Evolutionary conservation across 2,113 vertebrate species (phyloP).

Genomic region (Epinephelus fuscoguttatus): DNA sequence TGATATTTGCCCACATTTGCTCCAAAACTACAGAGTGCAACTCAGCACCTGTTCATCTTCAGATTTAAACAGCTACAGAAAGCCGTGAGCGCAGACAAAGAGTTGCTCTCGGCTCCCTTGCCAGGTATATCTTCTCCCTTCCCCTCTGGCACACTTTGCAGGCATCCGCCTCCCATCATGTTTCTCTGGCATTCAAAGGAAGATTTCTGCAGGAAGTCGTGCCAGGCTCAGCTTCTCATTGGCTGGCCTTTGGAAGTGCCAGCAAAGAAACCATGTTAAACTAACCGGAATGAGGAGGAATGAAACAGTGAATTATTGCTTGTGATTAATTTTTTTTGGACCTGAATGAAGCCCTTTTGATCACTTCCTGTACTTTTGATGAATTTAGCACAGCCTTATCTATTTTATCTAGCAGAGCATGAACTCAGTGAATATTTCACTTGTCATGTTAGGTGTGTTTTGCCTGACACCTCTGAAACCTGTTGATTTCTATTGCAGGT

Average conservation of each 20-base stretch:
- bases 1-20: constrained; percentile 49
- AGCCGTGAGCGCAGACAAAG: constrained; percentile 50
- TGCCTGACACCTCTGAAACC: constrained; percentile 32
- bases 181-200: constrained; percentile 51
- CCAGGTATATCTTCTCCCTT: constrained; percentile 55
- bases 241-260: constrained; percentile 47
- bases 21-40: constrained; percentile 37
- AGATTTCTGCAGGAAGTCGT: constrained; percentile 43
- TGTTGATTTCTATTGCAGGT: constrained; percentile 12
- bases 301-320: constrained; percentile 27
- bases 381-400: background rate
- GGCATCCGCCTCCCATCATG: constrained; percentile 63
- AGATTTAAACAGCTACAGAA: constrained; percentile 52
- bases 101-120: constrained; percentile 40
- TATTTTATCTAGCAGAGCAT: background rate
- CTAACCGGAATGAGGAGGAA: constrained; percentile 26
- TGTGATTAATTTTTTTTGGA: constrained; percentile 21
- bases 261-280: constrained; percentile 47
- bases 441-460: background rate
- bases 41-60: constrained; percentile 63
- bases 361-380: constrained; percentile 11
- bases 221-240: constrained; percentile 61
- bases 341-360: background rate
- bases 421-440: background rate
- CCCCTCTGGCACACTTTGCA: constrained; percentile 52